A percentile compares a stretch with the other conserved stretches of the same genome.
Evolutionary conservation across 2,888 invertebrate genomes (phyloP).

Genomic region (Meliscaeva auricollis): DNA sequence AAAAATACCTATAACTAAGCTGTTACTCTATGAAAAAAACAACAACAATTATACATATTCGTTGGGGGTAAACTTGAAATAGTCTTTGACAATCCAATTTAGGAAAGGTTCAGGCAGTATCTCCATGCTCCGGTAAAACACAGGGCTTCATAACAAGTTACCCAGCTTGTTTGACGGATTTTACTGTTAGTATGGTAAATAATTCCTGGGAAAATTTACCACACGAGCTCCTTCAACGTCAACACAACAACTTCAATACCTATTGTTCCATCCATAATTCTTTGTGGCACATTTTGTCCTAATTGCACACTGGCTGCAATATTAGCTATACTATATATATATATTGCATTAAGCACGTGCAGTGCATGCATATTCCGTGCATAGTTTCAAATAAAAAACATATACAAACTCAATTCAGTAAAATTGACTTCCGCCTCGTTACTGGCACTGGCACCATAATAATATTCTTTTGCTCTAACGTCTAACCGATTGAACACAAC

Average conservation of each 20-base stretch:
- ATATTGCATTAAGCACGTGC: conserved; percentile 29
- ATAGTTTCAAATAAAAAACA: not conserved
- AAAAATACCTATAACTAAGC: no score
- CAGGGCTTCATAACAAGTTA: no score
- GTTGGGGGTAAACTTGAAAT: no score
- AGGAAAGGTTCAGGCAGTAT: no score
- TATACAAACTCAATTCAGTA: conserved; percentile 15
- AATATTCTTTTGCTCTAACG: conserved; percentile 36
- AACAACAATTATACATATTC: no score
- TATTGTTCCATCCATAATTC: not conserved
- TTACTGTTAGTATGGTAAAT: no score
- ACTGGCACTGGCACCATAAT: conserved; percentile 8
- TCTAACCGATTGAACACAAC: conserved; percentile 58
- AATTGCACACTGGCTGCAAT: conserved; percentile 7
- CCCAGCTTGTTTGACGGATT: no score
- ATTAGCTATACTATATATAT: not conserved
- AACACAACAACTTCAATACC: not conserved
- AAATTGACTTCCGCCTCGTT: conserved; percentile 49
- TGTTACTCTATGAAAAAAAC: no score
- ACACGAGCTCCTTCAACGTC: not conserved
- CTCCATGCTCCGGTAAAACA: no score
- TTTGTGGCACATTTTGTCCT: conserved; percentile 8
- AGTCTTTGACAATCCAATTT: no score
- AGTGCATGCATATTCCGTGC: not conserved
- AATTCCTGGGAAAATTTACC: not conserved